Base-by-base conservation (phyloP, 1,140 invertebrate genomes). In the Helicoverpa zea region DNA sequence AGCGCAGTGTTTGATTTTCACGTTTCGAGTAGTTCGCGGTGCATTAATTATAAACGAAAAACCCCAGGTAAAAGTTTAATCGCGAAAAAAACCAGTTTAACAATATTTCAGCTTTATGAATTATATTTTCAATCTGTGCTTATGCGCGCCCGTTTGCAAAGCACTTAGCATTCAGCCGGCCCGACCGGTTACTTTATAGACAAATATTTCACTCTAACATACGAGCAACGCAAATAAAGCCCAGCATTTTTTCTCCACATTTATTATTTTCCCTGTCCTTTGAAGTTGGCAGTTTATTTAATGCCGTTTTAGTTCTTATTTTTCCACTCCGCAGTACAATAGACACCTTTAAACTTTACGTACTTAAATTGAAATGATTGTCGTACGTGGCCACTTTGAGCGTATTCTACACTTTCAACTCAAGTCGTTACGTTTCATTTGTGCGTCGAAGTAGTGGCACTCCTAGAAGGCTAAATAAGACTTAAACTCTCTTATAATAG, bases 131-230 rank as follows among this genome's bases (percentile, higher is more conserved):
- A 74, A 81, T 83, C 74, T 59, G 16, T 79, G 81, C 52, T 76
- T 75, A 63, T 59, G 63, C 56, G 59, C 66, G 79, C 58, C 59
- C 80, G 81, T 86, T 88, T 86, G 82, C 78, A 56, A 79, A 85
- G 80, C 85, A 86, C 87, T 88, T 88, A 85, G 83, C 84, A 86
- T 89, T 86, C 84, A 84, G 76, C 72, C 83, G 79, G 81, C 75
- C 81, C 49, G 63, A 72, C 82, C 79, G 87, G 81, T 85, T 86
- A 87, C 83, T 85, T 84, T 87, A 87, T 84, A 84, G 82, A 81
- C 83, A 88, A 88, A 88, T 89, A 87, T 88, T 88, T 88, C 83
- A 87, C 77, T 76, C 75, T 83, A 85, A 87, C 82, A 88, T 84
- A 88, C 82, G 82, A 84, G 80, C 77, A 79, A 70, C 74, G 75